Evolutionary conservation across 2,888 invertebrate genomes (phyloP).

Genomic region (Brachyopa scutellaris): DNA sequence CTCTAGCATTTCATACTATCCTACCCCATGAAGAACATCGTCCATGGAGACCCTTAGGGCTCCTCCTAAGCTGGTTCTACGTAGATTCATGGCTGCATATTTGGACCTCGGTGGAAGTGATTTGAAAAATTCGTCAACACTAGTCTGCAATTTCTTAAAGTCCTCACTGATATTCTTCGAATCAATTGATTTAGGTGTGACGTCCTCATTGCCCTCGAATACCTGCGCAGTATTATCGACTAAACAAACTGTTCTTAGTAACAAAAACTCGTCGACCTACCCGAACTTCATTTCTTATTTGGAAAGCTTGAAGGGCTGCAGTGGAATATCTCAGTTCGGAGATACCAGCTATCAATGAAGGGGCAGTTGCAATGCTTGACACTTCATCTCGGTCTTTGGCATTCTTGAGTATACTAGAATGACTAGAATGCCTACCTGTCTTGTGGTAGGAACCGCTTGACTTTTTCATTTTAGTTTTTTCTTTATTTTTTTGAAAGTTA

Average conservation of each 20-base stretch:
- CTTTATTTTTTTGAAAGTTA: no score
- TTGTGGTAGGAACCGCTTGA: no score
- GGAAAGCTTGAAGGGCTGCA: neutral
- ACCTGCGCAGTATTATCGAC: slow-evolving; percentile 69
- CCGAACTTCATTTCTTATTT: neutral
- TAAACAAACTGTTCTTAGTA: slow-evolving; percentile 37
- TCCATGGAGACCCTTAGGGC: slow-evolving; percentile 65
- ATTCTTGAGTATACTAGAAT: no score
- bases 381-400: neutral
- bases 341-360: neutral
- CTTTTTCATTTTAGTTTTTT: no score
- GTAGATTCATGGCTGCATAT: neutral
- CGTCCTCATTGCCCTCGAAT: slow-evolving; percentile 72
- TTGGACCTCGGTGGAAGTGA: neutral
- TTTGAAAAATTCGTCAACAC: slow-evolving; percentile 25
- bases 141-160: slow-evolving; percentile 70
- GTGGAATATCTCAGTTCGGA: neutral
- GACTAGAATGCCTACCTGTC: no score
- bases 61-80: slow-evolving; percentile 55
- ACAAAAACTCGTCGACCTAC: slow-evolving; percentile 2
- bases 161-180: slow-evolving; percentile 17
- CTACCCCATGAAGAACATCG: slow-evolving; percentile 73
- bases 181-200: slow-evolving; percentile 76
- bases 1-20: no score
- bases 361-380: neutral